These are phyloP conservation scores for Oryzias javanicus DNA, from an alignment of 2,113 vertebrate genomes.

Conservation along the genomic window DNA sequence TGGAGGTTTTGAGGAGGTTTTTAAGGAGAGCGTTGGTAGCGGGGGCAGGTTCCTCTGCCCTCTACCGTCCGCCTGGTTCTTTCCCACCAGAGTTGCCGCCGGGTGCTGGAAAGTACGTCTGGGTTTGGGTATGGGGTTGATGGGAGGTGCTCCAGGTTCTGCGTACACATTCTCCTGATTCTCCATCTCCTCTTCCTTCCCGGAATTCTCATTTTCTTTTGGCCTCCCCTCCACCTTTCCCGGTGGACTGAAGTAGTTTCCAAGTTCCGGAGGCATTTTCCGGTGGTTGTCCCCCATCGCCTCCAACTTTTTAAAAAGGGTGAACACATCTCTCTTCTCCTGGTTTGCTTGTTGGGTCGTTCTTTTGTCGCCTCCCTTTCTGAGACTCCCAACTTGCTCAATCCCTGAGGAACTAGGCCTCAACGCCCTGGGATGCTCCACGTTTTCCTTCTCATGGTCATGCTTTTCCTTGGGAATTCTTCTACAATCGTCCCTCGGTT, in stretches of 20 bases:
- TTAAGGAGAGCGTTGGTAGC: conserved; percentile 79
- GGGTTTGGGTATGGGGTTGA: conserved; percentile 89
- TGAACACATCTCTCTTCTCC: conserved; percentile 82
- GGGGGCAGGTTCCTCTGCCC: conserved; percentile 83
- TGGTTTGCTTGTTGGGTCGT: conserved; percentile 52
- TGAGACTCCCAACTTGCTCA: conserved; percentile 49
- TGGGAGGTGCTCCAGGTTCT: conserved; percentile 75
- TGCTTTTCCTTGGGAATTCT: conserved; percentile 11
- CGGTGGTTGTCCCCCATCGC: conserved; percentile 80
- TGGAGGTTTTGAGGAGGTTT: conserved; percentile 79
- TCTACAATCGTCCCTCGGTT: conserved; percentile 2
- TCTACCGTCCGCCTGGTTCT: conserved; percentile 46
- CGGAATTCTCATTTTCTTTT: conserved; percentile 41
- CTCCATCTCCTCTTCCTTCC: conserved; percentile 45
- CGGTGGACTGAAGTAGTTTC: conserved; percentile 85
- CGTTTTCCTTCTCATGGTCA: conserved; percentile 39
- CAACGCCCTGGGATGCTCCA: conserved; percentile 17
- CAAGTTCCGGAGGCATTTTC: conserved; percentile 79
- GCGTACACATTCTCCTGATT: conserved; percentile 75
- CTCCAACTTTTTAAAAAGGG: conserved; percentile 86
- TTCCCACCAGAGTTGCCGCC: conserved; percentile 36
- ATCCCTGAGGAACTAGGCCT: conserved; percentile 42
- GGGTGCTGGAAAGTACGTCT: conserved; percentile 87
- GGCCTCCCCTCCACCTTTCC: conserved; percentile 60
- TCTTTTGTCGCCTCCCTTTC: conserved; percentile 47